Base-by-base conservation (phyloP, 53 echinoderm and acorn worm genomes). In the Paracentrotus lividus region DNA sequence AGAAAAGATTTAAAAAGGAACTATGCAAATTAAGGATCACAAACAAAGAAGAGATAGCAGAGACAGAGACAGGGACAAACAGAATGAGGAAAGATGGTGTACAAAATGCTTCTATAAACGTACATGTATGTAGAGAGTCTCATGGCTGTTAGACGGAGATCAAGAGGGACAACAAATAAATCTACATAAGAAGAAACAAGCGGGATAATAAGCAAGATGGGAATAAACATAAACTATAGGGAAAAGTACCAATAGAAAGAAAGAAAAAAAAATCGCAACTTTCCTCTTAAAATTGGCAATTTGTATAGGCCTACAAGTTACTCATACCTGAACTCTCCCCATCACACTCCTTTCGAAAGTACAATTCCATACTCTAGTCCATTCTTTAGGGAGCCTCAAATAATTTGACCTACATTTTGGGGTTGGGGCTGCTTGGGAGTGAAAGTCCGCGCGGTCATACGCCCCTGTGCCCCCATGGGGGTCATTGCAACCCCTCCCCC, bases 401-500 rank as follows among this genome's bases (percentile, higher is more conserved):
- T 34, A 86, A 4, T 29, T 34, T 56, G 53, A 86, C 86, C 86
- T 56, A 34, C 53, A 53, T 56, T 86, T 53, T 38, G 20, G n/a
- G n/a, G 27, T 27, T 18, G 55, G 55, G 86, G 53, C 16, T 53
- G n/a, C n/a, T n/a, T n/a, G 53, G 86, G 18, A 56, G 53, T 53
- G 86, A 86, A 86, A 56, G 86, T 27, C 86, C 86, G 53, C 36
- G 36, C 86, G 86, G 86, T 86, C 86, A 86, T 86, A 56, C 36
- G 86, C 86, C 86, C 56, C 85, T 20, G 36, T 81, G 8, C 57
- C 57, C 54, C 40, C 86, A 38, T 53, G 86, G 86, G 86, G 56
- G 86, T 38, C 26, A 18, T 55, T 23, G 36, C 5, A 8, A 31
- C 36, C 20, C 86, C 86, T 86, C 86, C 86, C 21, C 86, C 27